phyloP scores from a whole-genome alignment of 92 coral and sea anemone genomes.

The Umimayanthus chanpuru region DNA sequence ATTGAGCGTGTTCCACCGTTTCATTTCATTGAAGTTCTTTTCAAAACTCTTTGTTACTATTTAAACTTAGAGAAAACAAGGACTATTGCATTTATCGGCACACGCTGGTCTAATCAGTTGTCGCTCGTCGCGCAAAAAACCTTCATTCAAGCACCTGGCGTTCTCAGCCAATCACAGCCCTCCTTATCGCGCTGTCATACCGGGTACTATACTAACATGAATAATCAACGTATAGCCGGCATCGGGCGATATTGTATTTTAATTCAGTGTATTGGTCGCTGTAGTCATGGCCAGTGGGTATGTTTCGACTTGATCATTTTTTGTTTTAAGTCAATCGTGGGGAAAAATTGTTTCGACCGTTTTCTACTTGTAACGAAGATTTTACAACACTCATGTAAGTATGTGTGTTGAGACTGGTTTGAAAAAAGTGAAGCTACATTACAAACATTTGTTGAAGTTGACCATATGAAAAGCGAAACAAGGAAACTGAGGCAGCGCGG shows the following conservation, averaged over 20 bases:
- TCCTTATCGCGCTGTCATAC: neutral
- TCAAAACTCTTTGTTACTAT: neutral
- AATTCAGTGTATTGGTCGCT: slow-evolving; percentile 25
- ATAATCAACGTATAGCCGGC: slow-evolving; percentile 12
- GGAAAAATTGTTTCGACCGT: neutral
- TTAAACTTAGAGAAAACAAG: neutral
- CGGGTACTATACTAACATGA: slow-evolving; percentile 17
- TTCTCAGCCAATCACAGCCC: slow-evolving; percentile 18
- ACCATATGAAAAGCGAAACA: neutral
- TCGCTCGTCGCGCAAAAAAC: slow-evolving; percentile 8
- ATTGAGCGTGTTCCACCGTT: neutral
- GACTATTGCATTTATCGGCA: neutral
- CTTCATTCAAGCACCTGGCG: slow-evolving; percentile 31
- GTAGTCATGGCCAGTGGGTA: slow-evolving; percentile 1
- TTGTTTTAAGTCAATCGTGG: slow-evolving; percentile 1
- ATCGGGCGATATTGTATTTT: slow-evolving; percentile 22
- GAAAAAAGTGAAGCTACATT: neutral
- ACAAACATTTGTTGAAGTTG: neutral
- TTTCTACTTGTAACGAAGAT: neutral
- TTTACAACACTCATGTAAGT: neutral
- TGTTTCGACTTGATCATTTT: slow-evolving; percentile 1
- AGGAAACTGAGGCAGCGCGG: too few species aligned
- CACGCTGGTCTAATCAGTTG: neutral
- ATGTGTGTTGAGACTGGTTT: neutral
- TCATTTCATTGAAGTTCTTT: slow-evolving; percentile 11